These are phyloP conservation scores for Delichon dasypus DNA, from an alignment of 2,797 vertebrate species.

Conservation along the genomic window DNA sequence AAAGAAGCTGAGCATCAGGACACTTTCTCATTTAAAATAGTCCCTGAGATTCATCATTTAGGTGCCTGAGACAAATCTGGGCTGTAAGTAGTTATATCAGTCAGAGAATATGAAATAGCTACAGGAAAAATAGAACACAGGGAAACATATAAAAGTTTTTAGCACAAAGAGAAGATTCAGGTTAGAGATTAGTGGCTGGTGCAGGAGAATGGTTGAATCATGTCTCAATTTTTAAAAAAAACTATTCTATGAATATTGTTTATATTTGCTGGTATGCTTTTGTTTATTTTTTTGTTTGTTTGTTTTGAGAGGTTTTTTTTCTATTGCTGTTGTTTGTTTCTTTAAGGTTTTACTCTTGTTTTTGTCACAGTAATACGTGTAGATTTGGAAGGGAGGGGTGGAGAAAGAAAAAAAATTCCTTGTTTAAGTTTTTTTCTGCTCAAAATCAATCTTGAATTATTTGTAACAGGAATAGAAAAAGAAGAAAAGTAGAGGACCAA, in stretches of 20 bases:
- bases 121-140: not conserved
- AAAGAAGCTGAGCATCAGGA: not conserved
- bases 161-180: not conserved
- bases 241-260: not conserved
- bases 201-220: not conserved
- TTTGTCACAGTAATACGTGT: not conserved
- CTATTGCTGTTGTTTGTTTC: not conserved
- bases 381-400: not conserved
- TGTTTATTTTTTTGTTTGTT: not conserved
- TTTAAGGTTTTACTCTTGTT: not conserved
- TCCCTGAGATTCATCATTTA: not conserved
- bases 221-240: not conserved
- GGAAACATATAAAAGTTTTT: not conserved
- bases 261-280: not conserved
- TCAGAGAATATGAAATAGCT: not conserved
- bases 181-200: not conserved
- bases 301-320: not conserved
- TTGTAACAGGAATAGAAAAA: not conserved
- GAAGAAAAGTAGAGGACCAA: not conserved
- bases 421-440: not conserved
- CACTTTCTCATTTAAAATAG: conserved; percentile 2
- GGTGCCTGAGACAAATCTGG: not conserved
- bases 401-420: not conserved
- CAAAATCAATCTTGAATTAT: conserved; percentile 23
- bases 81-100: not conserved